Conservation (phyloP, 2,797 vertebrate genomes). For the Ciconia nigra region DNA sequence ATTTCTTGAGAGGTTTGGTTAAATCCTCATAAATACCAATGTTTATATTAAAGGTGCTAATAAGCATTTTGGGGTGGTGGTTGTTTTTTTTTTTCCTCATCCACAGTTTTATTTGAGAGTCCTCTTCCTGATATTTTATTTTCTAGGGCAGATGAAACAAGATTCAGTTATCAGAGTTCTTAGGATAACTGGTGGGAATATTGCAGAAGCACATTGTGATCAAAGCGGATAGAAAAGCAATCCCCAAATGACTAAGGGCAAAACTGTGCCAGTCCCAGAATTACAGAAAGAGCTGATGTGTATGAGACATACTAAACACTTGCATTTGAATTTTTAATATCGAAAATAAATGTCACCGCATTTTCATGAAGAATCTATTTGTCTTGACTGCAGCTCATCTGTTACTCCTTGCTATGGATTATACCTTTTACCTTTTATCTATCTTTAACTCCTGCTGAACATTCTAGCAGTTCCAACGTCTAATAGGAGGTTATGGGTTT, state of each 20-base stretch:
- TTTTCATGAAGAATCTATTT: conserved; percentile 25
- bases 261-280: conserved; percentile 4
- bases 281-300: neutral
- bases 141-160: conserved; percentile 23
- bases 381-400: neutral
- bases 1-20: neutral
- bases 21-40: neutral
- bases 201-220: conserved; percentile 37
- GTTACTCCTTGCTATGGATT: neutral
- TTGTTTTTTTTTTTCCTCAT: neutral
- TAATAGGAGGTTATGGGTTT: neutral
- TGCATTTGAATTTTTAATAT: conserved; percentile 49
- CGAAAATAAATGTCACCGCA: conserved; percentile 23
- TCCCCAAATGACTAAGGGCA: conserved; percentile 20
- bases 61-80: neutral
- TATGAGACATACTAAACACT: conserved; percentile 26
- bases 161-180: neutral
- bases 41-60: neutral
- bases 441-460: neutral
- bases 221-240: conserved; percentile 42
- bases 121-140: neutral
- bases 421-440: neutral
- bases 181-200: conserved; percentile 37
- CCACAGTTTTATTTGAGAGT: neutral
- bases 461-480: neutral